phyloP scores from a whole-genome alignment of 1,140 invertebrate species.

The Lerema accius region DNA sequence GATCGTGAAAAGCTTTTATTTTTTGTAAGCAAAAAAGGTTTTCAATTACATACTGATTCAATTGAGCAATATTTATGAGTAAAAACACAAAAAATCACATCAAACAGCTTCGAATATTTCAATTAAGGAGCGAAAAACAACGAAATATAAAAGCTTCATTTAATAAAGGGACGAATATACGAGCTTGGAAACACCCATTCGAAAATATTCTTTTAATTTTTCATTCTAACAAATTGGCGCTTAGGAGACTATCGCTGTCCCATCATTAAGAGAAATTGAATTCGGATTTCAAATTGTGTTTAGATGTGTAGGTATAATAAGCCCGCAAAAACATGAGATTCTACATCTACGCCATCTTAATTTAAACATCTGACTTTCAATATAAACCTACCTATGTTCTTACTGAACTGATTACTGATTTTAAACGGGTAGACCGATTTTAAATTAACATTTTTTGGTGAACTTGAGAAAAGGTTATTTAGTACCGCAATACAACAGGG shows the following conservation, averaged over 20 bases:
- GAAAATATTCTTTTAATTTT: conserved; percentile 42
- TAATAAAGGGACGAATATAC: conserved; percentile 43
- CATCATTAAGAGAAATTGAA: conserved; percentile 8
- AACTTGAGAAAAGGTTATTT: too few species aligned
- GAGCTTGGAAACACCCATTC: conserved; percentile 38
- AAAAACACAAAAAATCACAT: conserved; percentile 7
- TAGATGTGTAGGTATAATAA: too few species aligned
- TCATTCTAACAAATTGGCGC: conserved; percentile 45
- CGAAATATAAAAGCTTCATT: conserved; percentile 40
- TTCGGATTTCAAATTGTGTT: conserved; percentile 1
- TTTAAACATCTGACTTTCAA: too few species aligned
- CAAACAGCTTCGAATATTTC: conserved; percentile 42
- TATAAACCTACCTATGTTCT: too few species aligned
- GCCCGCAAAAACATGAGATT: too few species aligned
- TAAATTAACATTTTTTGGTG: too few species aligned
- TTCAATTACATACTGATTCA: not conserved
- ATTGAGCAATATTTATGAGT: not conserved
- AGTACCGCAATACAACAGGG: too few species aligned
- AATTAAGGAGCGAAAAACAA: conserved; percentile 42
- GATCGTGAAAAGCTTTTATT: not conserved
- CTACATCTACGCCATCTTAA: too few species aligned
- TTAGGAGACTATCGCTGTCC: conserved; percentile 13
- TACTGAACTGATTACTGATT: too few species aligned
- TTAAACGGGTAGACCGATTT: too few species aligned
- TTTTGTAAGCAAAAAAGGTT: not conserved